phyloP scores from a whole-genome alignment of 2,797 vertebrate genomes.

The Morus bassanus region DNA sequence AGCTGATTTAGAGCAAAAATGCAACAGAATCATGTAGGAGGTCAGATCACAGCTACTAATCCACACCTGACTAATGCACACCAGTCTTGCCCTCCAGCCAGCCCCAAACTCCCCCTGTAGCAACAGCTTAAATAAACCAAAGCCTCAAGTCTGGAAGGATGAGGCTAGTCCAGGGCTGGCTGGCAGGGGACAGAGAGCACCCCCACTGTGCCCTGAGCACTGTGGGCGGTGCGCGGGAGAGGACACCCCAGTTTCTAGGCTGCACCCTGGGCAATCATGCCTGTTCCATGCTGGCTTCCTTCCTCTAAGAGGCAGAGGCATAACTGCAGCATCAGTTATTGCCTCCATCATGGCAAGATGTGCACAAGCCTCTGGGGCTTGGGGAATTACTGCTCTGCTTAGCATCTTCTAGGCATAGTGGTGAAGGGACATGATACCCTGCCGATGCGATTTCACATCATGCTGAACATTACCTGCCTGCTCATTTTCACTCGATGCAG shows the following conservation, averaged over 20 bases:
- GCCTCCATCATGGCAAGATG: fast-evolving
- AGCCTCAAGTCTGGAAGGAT: neutral
- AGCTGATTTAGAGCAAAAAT: neutral
- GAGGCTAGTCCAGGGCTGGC: neutral
- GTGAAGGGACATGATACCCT: neutral
- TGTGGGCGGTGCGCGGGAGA: fast-evolving
- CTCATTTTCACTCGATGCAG: neutral
- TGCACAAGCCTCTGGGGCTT: neutral
- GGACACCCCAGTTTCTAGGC: neutral
- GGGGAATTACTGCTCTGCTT: neutral
- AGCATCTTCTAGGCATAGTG: neutral
- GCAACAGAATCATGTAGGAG: neutral
- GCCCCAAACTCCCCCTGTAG: neutral
- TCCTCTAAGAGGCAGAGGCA: neutral
- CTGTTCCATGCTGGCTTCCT: neutral
- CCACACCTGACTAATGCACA: neutral
- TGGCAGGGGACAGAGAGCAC: neutral
- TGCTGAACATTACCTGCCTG: neutral
- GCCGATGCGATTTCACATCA: fast-evolving
- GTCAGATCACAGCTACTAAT: neutral
- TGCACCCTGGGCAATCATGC: neutral
- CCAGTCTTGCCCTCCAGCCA: neutral
- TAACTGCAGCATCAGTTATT: neutral
- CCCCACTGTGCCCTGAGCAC: fast-evolving
- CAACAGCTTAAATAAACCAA: neutral